Evolutionary conservation across 2,888 invertebrate genomes (phyloP), one percentile per base, ranked within the genome.

Genomic region (Sylvicola fuscatus): DNA sequence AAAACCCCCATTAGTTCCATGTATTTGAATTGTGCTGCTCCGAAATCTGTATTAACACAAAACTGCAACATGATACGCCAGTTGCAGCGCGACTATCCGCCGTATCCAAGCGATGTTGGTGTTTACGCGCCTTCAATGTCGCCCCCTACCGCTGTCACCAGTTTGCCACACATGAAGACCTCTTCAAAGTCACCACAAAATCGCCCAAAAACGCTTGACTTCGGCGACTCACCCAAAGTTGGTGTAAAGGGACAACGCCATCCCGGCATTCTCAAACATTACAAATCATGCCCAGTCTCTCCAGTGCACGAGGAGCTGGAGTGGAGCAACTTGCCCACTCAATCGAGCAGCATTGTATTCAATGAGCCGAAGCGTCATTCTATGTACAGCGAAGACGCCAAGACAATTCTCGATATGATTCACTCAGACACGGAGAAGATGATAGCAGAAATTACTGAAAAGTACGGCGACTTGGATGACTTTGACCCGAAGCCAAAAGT

Each of bases 301-400:
- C 83, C 83, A 0, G 81, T 82, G 0, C 79, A 74, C 36, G 83
- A 83, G 49, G 81, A 82, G 48, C 66, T 74, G 27, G 73, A 73
- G 49, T 71, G 71, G 71, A 58, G 62, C 2, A 65, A 66, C 38
- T 61, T 62, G 46, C 57, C 52, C 26, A 53, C 57, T 1, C 13
- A 32, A 15, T 32, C 32, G 12, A 29, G 11, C 12, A 26, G 2
- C 10, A 39, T 15, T 30, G 11, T 26, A 7, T 38, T 40, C 31
- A 40, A 41, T 38, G 43, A 41, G 36, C 52, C 55, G 0, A 62
- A 60, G 35, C 52, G 57, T 0, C 55, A 58, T 38, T 56, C 59
- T 4, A 57, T 61, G 0, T 63, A 61, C 40, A 60, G 62, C 3
- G 51, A 58, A 12, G 57, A 58, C 44, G 66, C 68, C 0, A 65